Base-by-base conservation (phyloP, 2,888 invertebrate species). In the Nasonia oneida region DNA sequence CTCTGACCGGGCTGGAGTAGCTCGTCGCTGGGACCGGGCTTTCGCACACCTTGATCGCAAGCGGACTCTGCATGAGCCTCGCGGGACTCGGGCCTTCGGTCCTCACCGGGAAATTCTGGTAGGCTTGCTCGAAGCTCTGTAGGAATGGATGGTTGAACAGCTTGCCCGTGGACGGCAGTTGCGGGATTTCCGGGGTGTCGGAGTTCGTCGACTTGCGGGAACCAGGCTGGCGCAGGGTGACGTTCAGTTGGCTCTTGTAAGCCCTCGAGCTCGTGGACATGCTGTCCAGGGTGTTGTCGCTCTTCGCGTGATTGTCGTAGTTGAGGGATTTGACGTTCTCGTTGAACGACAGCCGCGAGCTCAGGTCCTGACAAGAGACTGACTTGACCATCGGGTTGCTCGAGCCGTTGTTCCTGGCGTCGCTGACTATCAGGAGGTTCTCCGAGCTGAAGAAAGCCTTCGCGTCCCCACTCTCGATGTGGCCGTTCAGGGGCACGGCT, bases 161-260 rank as follows among this genome's bases (percentile, higher is more conserved):
- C 76, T 90, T 89, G 73, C 92, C 91, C 73, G 92, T 91, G 0
- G 90, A 88, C 0, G 93, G 91, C 29, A 92, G 87, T 73, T 91
- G 89, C 0, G 91, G 91, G 10, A 93, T 89, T 37, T 93, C 92
- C 5, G 92, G 91, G 0, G 89, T 90, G 0, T 89, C 88, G 0
- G 91, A 90, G 50, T 50, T 87, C 76, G 12, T 18, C 8, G 84
- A 84, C 39, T 83, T 84, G 2, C 3, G 90, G 14, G 47, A 70
- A 29, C 61, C 61, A 5, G 79, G 89, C 2, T 81, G 67, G 50
- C 87, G 92, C 29, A 94, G 84, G 2, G 92, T 93, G 3, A 94
- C 93, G 80, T 91, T 92, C 14, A 94, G 83, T 73, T 93, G 92
- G 42, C 93, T 93, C 57, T 91, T 92, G 87, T 92, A 94, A 2